Conservation (phyloP, 2,797 vertebrate species). For the Poecilia velifera region DNA sequence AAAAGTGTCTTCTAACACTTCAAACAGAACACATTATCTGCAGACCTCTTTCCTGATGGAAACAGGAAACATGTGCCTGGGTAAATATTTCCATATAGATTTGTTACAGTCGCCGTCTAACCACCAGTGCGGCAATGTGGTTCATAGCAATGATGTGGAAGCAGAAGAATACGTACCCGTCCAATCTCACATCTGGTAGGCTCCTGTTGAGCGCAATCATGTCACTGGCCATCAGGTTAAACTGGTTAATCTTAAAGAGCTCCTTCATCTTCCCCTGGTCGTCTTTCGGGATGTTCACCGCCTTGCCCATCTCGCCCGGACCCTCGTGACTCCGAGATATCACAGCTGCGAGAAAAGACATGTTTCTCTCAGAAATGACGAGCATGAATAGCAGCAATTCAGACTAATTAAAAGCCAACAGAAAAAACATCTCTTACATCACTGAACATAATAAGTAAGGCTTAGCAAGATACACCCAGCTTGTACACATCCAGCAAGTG, state of each 20-base stretch:
- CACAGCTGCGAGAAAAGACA: slow-evolving; percentile 84
- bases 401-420: slow-evolving; percentile 4
- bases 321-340: slow-evolving; percentile 95
- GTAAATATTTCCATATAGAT: background rate
- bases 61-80: background rate
- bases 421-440: background rate
- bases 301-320: slow-evolving; percentile 97
- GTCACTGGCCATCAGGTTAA: slow-evolving; percentile 98
- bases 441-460: background rate
- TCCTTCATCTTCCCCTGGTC: slow-evolving; percentile 99
- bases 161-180: slow-evolving; percentile 86
- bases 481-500: background rate
- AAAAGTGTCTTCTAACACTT: background rate
- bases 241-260: slow-evolving; percentile 99
- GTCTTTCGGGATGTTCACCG: slow-evolving; percentile 91
- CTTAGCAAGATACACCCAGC: background rate
- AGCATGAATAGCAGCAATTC: background rate
- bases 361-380: slow-evolving; percentile 9
- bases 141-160: slow-evolving; percentile 23
- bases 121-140: slow-evolving; percentile 10
- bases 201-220: slow-evolving; percentile 96
- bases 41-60: background rate
- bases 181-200: slow-evolving; percentile 93
- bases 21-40: slow-evolving; percentile 3
- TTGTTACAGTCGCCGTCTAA: slow-evolving; percentile 6